Evolutionary conservation across 2,888 invertebrate species (phyloP).

Genomic region (Xestia sexstrigata): DNA sequence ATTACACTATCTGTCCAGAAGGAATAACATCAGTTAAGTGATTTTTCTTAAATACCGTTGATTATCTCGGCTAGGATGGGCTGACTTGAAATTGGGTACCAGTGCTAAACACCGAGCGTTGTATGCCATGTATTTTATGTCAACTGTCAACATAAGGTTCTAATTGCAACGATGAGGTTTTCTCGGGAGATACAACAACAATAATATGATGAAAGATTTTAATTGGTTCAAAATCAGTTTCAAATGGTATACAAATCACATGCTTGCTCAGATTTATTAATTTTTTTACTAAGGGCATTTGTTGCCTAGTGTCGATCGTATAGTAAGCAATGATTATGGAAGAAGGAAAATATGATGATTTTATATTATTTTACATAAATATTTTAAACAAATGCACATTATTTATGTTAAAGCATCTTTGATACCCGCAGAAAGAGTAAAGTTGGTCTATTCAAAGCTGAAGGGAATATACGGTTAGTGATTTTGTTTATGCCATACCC

Average conservation of each 20-base stretch:
- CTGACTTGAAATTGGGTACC: neutral
- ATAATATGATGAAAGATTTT: neutral
- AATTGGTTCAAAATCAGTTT: neutral
- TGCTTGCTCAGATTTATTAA: neutral
- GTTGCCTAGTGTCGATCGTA: neutral
- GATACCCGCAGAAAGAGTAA: neutral
- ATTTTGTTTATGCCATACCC: slow-evolving; percentile 22
- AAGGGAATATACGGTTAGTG: slow-evolving; percentile 11
- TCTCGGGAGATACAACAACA: neutral
- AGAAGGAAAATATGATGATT: neutral
- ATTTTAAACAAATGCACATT: neutral
- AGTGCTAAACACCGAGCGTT: neutral
- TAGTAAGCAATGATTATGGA: neutral
- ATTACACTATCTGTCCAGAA: slow-evolving; percentile 83
- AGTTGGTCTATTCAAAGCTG: slow-evolving; percentile 15
- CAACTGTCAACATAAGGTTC: neutral
- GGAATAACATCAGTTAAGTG: slow-evolving; percentile 83
- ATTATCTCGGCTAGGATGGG: slow-evolving; percentile 11
- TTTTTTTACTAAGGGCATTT: neutral
- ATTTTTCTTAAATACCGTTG: slow-evolving; percentile 8
- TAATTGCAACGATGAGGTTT: neutral
- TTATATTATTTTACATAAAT: neutral
- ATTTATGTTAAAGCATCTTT: slow-evolving; percentile 5
- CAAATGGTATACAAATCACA: neutral
- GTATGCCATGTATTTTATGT: slow-evolving; percentile 4